phyloP scores from a whole-genome alignment of 2,113 vertebrate species.

The Haemorhous mexicanus region DNA sequence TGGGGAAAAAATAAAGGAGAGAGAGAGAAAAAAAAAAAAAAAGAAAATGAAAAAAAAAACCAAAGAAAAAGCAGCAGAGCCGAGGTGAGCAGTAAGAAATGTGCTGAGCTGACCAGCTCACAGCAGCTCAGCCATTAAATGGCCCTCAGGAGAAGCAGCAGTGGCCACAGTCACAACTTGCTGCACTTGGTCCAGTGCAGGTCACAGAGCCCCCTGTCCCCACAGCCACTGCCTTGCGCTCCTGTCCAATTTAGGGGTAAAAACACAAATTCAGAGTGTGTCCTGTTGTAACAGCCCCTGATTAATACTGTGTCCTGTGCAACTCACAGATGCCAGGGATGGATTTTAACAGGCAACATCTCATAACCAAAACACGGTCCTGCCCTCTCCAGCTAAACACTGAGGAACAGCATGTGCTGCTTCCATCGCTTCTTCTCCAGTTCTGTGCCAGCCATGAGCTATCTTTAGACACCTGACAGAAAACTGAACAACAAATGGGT shows the following conservation, averaged over 20 bases:
- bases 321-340: not conserved
- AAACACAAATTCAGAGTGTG: not conserved
- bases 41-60: no score
- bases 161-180: not conserved
- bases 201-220: not conserved
- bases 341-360: not conserved
- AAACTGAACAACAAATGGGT: not conserved
- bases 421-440: not conserved
- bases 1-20: not conserved
- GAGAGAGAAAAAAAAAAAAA: not conserved
- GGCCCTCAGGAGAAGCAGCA: not conserved
- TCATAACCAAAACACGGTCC: not conserved
- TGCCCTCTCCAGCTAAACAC: not conserved
- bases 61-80: not conserved
- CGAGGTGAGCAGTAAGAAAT: not conserved
- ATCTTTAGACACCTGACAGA: not conserved
- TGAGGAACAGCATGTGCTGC: not conserved
- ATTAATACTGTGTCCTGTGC: not conserved
- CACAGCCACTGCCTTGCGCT: not conserved
- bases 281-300: not conserved
- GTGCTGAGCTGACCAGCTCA: not conserved
- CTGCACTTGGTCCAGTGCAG: not conserved
- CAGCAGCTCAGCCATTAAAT: not conserved
- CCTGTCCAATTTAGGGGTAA: not conserved
- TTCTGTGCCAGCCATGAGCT: not conserved